phyloP scores from a whole-genome alignment of 1,140 invertebrate species.

The Pseudomyrmex concolor region DNA sequence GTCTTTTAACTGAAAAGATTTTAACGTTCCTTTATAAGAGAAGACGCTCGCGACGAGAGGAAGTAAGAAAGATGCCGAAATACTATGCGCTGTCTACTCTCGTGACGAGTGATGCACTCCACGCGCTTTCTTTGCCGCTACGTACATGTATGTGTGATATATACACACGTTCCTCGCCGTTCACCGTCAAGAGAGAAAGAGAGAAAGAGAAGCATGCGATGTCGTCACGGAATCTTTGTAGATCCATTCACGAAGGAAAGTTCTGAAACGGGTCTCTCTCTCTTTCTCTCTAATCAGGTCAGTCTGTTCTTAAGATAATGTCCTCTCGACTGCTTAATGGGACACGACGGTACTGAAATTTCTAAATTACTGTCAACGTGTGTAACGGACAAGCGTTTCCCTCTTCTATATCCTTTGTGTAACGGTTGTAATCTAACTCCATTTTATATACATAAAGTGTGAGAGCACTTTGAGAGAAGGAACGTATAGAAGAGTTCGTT shows the following conservation, averaged over 20 bases:
- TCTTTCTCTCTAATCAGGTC: slow-evolving; percentile 53
- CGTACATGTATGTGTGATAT: slow-evolving; percentile 26
- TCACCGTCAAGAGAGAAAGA: not conserved
- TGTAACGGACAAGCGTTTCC: slow-evolving; percentile 15
- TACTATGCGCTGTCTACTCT: slow-evolving; percentile 40
- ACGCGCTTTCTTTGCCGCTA: slow-evolving; percentile 46
- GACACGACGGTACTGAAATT: slow-evolving; percentile 14
- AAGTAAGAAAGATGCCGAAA: slow-evolving; percentile 6
- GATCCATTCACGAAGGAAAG: slow-evolving; percentile 44
- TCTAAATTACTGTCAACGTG: slow-evolving; percentile 46
- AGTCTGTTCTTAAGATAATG: slow-evolving; percentile 40
- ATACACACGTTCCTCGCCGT: not conserved
- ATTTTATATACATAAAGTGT: not conserved
- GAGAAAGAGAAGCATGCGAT: slow-evolving; percentile 37
- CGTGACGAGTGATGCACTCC: slow-evolving; percentile 74
- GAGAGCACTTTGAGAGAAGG: slow-evolving; percentile 17
- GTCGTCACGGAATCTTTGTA: slow-evolving; percentile 57
- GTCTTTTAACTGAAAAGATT: slow-evolving; percentile 60
- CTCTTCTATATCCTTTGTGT: not conserved
- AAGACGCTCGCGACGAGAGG: not conserved
- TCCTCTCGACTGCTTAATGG: slow-evolving; percentile 17
- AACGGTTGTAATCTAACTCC: slow-evolving; percentile 42
- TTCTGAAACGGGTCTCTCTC: slow-evolving; percentile 45
- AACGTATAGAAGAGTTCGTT: slow-evolving; percentile 51
- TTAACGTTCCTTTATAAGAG: slow-evolving; percentile 42